Conservation (phyloP, 2,888 invertebrate genomes). For the Oscheius onirici region DNA sequence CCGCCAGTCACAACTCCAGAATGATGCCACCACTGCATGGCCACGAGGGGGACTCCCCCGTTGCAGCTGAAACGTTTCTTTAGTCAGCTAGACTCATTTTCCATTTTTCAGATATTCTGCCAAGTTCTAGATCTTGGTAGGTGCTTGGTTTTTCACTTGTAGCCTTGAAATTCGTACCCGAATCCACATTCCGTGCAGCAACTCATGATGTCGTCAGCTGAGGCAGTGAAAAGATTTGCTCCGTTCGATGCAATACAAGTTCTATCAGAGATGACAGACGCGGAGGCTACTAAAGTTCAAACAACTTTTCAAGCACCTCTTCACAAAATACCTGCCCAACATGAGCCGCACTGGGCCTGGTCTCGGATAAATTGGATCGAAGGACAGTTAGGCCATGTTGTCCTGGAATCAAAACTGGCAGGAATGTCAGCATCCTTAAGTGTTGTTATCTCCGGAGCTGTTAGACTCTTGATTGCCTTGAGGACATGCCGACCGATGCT, state of each 20-base stretch:
- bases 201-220: conserved; percentile 10
- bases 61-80: conserved; percentile 25
- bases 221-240: background rate
- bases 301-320: background rate
- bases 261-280: conserved; percentile 4
- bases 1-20: no score
- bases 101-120: background rate
- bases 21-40: background rate
- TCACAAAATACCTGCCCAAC: background rate
- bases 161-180: background rate
- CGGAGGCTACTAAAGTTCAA: background rate
- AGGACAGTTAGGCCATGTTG: background rate
- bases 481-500: no score
- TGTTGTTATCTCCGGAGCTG: no score
- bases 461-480: no score
- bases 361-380: background rate
- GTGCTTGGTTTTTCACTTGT: no score
- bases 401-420: background rate
- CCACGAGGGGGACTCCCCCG: conserved; percentile 35
- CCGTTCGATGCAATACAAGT: background rate
- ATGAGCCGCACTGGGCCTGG: background rate
- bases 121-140: no score
- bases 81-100: background rate
- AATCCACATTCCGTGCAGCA: background rate
- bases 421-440: background rate